Conservation (phyloP, 2,888 invertebrate genomes). For the Pomacea canaliculata region DNA sequence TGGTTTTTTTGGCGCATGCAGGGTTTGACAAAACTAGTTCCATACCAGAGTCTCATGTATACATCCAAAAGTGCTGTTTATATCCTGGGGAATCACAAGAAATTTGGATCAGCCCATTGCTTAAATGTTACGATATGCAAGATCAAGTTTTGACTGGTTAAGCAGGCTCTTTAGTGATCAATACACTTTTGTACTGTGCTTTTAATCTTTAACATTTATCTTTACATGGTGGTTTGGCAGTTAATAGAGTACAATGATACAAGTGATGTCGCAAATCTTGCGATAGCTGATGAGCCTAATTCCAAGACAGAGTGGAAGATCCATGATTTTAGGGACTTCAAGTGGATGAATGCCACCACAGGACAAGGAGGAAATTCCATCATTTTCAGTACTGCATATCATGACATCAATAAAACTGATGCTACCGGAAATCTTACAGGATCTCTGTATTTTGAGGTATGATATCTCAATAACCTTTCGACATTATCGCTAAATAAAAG, state of each 20-base stretch:
- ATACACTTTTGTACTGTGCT: too few relatives aligned
- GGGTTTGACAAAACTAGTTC: too few relatives aligned
- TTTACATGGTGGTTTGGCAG: slow-evolving; percentile 29
- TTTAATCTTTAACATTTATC: too few relatives aligned
- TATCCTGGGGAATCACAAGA: too few relatives aligned
- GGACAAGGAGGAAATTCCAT: slow-evolving; percentile 7
- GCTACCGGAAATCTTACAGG: slow-evolving; percentile 5
- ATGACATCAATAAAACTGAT: slow-evolving; percentile 5
- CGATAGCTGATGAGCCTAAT: slow-evolving; percentile 17
- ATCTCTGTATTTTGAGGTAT: slow-evolving; percentile 32
- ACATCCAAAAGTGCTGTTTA: too few relatives aligned
- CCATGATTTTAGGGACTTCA: slow-evolving; percentile 40
- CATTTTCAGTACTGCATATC: slow-evolving; percentile 23
- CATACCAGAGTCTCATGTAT: too few relatives aligned
- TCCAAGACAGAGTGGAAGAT: slow-evolving; percentile 36
- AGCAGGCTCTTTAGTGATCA: too few relatives aligned
- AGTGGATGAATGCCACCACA: slow-evolving; percentile 39
- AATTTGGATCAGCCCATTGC: too few relatives aligned
- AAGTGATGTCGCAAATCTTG: slow-evolving; percentile 50
- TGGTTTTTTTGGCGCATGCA: too few relatives aligned
- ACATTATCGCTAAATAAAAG: too few relatives aligned
- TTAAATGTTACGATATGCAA: too few relatives aligned
- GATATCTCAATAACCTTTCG: background rate
- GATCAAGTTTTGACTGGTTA: too few relatives aligned
- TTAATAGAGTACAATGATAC: slow-evolving; percentile 60